Conservation (phyloP, 1,140 invertebrate genomes). For the Scaptomyza hsui region DNA sequence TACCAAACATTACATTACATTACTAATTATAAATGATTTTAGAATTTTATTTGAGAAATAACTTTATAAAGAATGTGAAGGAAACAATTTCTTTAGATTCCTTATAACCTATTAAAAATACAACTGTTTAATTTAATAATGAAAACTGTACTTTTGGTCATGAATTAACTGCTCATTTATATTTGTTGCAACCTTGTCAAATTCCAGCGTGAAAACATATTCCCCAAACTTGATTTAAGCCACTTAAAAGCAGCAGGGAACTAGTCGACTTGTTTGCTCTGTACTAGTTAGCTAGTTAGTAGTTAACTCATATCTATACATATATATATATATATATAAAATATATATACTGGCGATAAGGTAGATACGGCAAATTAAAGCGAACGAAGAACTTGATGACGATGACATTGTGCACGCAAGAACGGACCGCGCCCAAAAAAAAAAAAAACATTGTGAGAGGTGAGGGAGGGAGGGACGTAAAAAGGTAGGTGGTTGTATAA, state of each 20-base stretch:
- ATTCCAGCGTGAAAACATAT: conserved; percentile 5
- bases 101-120: too few species aligned
- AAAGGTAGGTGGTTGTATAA: conserved; percentile 7
- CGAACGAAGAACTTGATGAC: conserved; percentile 27
- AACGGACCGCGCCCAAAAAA: conserved; percentile 32
- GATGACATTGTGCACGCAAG: conserved; percentile 31
- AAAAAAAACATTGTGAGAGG: too few species aligned
- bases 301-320: conserved; percentile 23
- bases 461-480: background rate
- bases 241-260: conserved; percentile 12
- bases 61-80: too few species aligned
- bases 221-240: background rate
- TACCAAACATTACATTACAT: too few species aligned
- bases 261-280: conserved; percentile 10
- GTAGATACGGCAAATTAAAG: conserved; percentile 38
- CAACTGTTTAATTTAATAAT: too few species aligned
- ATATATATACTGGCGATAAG: conserved; percentile 22
- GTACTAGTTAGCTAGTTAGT: background rate
- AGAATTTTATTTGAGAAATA: too few species aligned
- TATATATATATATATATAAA: background rate
- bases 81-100: too few species aligned
- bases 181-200: background rate
- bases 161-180: too few species aligned
- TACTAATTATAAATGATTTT: too few species aligned
- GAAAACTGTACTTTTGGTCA: background rate